These are phyloP conservation scores for Callosobruchus maculatus DNA, from an alignment of 2,888 invertebrate genomes.

Conservation along the genomic window DNA sequence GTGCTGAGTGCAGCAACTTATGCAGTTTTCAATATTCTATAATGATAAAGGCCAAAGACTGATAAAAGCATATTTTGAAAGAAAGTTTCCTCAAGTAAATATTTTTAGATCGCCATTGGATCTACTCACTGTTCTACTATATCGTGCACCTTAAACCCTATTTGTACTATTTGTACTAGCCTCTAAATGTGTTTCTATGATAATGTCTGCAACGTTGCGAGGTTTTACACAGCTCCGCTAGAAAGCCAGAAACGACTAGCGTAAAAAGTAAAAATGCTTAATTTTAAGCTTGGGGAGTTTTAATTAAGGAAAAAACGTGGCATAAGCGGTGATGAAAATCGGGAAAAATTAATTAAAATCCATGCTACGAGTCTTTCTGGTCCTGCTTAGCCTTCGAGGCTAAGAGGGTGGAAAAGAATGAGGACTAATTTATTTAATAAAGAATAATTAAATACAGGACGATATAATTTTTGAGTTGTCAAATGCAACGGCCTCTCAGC, in stretches of 20 bases:
- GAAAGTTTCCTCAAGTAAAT: too few species aligned
- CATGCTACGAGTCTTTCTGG: neutral
- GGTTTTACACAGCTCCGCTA: neutral
- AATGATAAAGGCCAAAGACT: too few species aligned
- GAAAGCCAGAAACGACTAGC: neutral
- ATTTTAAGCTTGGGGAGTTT: neutral
- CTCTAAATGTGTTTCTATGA: too few species aligned
- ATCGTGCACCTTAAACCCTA: too few species aligned
- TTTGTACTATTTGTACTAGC: too few species aligned
- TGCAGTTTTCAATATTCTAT: too few species aligned
- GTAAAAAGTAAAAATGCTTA: neutral
- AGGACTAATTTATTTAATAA: slow-evolving; percentile 38
- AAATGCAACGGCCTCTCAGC: slow-evolving; percentile 29
- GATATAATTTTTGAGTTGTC: slow-evolving; percentile 36
- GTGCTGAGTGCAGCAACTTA: too few species aligned
- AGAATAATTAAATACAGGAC: slow-evolving; percentile 39
- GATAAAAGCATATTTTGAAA: too few species aligned
- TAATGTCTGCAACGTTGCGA: too few species aligned
- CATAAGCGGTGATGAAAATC: neutral
- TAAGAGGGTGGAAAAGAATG: slow-evolving; percentile 25
- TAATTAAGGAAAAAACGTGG: neutral
- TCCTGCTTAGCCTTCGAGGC: neutral
- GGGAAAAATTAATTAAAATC: neutral
- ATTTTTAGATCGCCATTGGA: too few species aligned
- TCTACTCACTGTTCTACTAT: too few species aligned